Conservation (phyloP, 1,140 invertebrate species). For the Phenacoccus solenopsis region DNA sequence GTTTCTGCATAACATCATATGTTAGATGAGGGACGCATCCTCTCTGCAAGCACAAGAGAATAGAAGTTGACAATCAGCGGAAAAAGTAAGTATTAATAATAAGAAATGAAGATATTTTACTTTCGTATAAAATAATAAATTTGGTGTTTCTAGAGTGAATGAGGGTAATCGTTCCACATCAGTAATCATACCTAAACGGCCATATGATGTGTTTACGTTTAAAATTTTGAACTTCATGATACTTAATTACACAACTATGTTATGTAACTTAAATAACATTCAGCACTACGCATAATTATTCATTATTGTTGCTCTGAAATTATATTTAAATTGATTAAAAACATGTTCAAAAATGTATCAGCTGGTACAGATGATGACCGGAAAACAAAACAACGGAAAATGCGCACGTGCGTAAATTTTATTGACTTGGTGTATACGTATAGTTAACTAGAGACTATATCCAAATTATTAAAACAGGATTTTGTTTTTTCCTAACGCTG, state of each 20-base stretch:
- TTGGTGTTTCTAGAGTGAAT: conserved; percentile 38
- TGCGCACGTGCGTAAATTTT: too few species aligned
- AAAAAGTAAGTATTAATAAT: conserved; percentile 17
- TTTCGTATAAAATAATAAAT: conserved; percentile 40
- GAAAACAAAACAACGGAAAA: too few species aligned
- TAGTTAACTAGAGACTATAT: too few species aligned
- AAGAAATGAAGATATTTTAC: conserved; percentile 30
- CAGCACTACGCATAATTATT: conserved; percentile 75
- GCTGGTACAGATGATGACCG: too few species aligned
- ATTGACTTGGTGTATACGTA: too few species aligned
- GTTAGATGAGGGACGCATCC: conserved; percentile 51
- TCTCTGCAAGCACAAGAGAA: conserved; percentile 33
- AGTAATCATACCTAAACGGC: conserved; percentile 34
- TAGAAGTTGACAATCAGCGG: conserved; percentile 20
- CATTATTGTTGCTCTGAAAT: too few species aligned
- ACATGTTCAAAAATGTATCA: too few species aligned
- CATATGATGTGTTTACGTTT: not conserved
- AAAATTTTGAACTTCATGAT: not conserved
- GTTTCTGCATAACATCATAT: conserved; percentile 45
- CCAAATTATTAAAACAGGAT: too few species aligned
- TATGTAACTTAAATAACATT: too few species aligned
- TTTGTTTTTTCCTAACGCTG: too few species aligned
- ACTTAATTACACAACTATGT: not conserved
- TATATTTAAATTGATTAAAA: too few species aligned
- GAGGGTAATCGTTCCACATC: conserved; percentile 36